Conservation (phyloP, 2,113 vertebrate genomes). For the Nematolebias whitei region DNA sequence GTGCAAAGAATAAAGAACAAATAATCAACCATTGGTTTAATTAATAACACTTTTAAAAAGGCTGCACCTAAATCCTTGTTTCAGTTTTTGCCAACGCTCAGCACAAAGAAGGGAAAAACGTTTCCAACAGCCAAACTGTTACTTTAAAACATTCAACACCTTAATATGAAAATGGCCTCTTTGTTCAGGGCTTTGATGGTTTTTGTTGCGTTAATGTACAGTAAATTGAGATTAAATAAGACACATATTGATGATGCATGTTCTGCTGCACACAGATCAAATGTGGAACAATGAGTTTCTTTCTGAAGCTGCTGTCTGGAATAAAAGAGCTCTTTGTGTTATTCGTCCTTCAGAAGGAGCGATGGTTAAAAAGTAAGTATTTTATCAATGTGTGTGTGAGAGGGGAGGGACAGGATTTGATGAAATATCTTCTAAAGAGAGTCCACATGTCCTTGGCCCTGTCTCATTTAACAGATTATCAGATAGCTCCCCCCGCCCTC, state of each 20-base stretch:
- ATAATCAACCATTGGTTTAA: too few species aligned
- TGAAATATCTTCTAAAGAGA: conserved; percentile 58
- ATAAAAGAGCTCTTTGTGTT: conserved; percentile 72
- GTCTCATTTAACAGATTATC: conserved; percentile 65
- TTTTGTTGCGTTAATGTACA: conserved; percentile 22
- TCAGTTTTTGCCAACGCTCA: too few species aligned
- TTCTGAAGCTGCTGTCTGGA: conserved; percentile 29
- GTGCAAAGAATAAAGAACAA: too few species aligned
- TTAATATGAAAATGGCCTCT: conserved; percentile 1
- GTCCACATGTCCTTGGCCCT: conserved; percentile 56
- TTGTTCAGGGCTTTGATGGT: conserved; percentile 19
- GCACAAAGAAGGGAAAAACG: too few species aligned
- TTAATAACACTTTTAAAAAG: too few species aligned
- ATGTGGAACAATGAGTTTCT: conserved; percentile 28
- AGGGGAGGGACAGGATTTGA: conserved; percentile 35
- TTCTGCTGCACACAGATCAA: conserved; percentile 41
- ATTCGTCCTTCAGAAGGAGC: conserved; percentile 71
- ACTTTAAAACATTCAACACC: too few species aligned
- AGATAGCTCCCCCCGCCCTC: conserved; percentile 42
- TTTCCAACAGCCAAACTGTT: too few species aligned
- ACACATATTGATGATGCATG: conserved; percentile 33
- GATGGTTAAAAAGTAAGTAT: conserved; percentile 75
- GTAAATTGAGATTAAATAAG: conserved; percentile 32
- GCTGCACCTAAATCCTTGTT: too few species aligned
- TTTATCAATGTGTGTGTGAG: conserved; percentile 64